phyloP scores from a whole-genome alignment of 2,888 invertebrate genomes.

The Cenopis cana region DNA sequence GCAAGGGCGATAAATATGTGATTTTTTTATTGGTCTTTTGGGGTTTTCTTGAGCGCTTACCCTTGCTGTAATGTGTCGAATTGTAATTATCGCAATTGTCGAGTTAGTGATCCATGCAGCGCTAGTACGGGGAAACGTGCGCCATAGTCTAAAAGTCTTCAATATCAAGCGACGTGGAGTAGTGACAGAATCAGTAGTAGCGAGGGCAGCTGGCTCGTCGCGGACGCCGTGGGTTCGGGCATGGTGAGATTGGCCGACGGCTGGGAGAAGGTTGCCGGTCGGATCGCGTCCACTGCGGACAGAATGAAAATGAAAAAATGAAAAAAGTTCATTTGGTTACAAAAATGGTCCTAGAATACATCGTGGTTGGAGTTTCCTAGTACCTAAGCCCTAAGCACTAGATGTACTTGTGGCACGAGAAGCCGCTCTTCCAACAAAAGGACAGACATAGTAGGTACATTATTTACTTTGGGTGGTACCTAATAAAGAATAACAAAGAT shows the following conservation, averaged over 20 bases:
- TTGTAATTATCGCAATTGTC: too few species aligned
- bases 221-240: slow-evolving; percentile 63
- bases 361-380: too few species aligned
- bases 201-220: slow-evolving; percentile 48
- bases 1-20: too few species aligned
- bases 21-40: slow-evolving; percentile 38
- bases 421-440: too few species aligned
- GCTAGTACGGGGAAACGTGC: not conserved
- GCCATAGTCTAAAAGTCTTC: slow-evolving; percentile 27
- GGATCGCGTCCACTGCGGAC: slow-evolving; percentile 77
- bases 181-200: slow-evolving; percentile 57
- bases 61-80: slow-evolving; percentile 11
- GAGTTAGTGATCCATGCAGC: not conserved
- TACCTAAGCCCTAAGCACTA: too few species aligned
- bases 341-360: too few species aligned
- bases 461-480: too few species aligned
- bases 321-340: too few species aligned
- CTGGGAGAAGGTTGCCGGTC: slow-evolving; percentile 65
- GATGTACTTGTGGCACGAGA: too few species aligned
- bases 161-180: slow-evolving; percentile 65
- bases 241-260: slow-evolving; percentile 69
- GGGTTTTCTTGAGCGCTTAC: slow-evolving; percentile 20
- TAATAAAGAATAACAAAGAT: too few species aligned
- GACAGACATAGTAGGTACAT: too few species aligned
- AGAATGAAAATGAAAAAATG: slow-evolving; percentile 39